Evolutionary conservation across 2,797 vertebrate species (phyloP).

Genomic region (Myotis pilosus): DNA sequence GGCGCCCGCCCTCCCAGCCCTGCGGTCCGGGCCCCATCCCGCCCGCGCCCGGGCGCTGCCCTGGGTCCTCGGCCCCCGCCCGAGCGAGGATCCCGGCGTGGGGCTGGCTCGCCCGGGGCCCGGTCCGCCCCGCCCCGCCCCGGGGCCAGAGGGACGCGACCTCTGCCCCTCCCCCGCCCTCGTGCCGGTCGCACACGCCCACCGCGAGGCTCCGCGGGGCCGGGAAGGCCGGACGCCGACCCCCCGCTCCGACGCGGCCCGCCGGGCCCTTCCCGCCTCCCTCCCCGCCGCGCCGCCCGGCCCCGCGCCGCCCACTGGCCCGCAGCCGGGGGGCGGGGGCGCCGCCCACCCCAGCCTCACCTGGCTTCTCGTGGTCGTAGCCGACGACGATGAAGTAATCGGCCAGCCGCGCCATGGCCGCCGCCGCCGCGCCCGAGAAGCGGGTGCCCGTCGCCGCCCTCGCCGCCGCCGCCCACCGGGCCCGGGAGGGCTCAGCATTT

Average conservation of each 20-base stretch:
- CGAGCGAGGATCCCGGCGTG: not conserved
- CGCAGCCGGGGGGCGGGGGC: conserved; percentile 70
- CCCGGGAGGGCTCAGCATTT: conserved; percentile 94
- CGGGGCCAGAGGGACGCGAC: not conserved
- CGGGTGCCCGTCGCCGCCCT: conserved; percentile 74
- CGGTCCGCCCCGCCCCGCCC: not conserved
- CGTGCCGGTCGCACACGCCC: conserved; percentile 46
- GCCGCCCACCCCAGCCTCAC: conserved; percentile 85
- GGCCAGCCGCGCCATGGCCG: conserved; percentile 95
- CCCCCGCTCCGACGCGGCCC: not conserved
- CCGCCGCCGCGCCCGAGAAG: conserved; percentile 72
- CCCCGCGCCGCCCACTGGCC: conserved; percentile 70
- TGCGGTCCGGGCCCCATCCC: not conserved
- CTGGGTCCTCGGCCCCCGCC: not conserved
- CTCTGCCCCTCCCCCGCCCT: not conserved
- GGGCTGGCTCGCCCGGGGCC: too few relatives aligned
- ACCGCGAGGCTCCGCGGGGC: conserved; percentile 11
- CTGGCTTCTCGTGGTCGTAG: conserved; percentile 95
- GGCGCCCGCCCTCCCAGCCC: conserved; percentile 52
- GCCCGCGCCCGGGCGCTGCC: not conserved
- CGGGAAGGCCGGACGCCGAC: conserved; percentile 1
- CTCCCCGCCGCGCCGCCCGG: conserved; percentile 23
- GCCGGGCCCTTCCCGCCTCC: conserved; percentile 46
- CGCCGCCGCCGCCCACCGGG: conserved; percentile 78
- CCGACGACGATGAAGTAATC: conserved; percentile 98